These are phyloP conservation scores for Oreochromis mossambicus DNA, from an alignment of 2,797 vertebrate genomes.

Conservation along the genomic window DNA sequence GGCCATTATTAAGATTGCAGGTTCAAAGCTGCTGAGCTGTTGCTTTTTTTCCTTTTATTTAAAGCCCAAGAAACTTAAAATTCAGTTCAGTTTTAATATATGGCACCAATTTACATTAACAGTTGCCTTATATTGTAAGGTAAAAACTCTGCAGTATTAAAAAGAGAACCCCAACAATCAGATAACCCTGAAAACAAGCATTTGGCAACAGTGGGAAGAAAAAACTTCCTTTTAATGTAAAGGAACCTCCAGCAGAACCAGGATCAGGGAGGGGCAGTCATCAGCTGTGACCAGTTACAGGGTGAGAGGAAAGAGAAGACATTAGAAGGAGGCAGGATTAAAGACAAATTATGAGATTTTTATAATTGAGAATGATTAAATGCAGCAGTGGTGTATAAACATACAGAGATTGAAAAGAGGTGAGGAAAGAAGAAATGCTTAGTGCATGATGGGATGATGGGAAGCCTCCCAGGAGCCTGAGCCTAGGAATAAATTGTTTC, in stretches of 20 bases:
- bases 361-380: not conserved
- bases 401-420: not conserved
- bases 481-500: not conserved
- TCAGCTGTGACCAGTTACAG: not conserved
- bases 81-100: not conserved
- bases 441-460: not conserved
- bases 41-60: not conserved
- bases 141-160: not conserved
- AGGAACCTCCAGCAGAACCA: not conserved
- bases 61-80: not conserved
- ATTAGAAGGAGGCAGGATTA: not conserved
- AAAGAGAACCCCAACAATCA: not conserved
- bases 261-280: not conserved
- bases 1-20: not conserved
- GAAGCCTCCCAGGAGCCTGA: not conserved
- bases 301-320: not conserved
- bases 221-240: not conserved
- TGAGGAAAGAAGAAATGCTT: not conserved
- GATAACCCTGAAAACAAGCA: not conserved
- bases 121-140: not conserved
- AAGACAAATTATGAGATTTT: not conserved
- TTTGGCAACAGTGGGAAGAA: not conserved
- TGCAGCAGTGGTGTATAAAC: not conserved
- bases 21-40: not conserved
- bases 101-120: not conserved